phyloP scores from a whole-genome alignment of 1,140 invertebrate species.

The Dicyema japonicum region DNA sequence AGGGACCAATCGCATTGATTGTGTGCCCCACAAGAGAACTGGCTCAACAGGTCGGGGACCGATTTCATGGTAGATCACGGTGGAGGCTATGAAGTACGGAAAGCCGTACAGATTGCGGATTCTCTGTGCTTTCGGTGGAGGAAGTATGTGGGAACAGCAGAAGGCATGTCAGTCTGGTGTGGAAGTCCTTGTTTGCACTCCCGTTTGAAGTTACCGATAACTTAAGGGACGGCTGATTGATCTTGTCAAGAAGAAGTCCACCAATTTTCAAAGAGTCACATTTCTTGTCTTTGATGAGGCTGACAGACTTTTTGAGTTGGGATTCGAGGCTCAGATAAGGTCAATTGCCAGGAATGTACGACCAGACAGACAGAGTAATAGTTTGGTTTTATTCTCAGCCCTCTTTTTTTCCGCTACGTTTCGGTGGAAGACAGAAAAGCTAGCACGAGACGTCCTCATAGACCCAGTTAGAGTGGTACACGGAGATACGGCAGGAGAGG shows the following conservation, averaged over 20 bases:
- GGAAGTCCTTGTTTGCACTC: slow-evolving; percentile 76
- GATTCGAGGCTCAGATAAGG: slow-evolving; percentile 66
- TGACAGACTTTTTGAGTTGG: slow-evolving; percentile 96
- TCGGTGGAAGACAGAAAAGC: slow-evolving; percentile 54
- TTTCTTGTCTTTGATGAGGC: slow-evolving; percentile 89
- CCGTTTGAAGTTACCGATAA: slow-evolving; percentile 19
- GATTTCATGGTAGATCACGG: slow-evolving; percentile 41
- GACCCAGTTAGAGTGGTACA: slow-evolving; percentile 73
- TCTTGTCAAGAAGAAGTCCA: slow-evolving; percentile 81
- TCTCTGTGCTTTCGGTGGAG: slow-evolving; percentile 85
- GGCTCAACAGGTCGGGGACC: slow-evolving; percentile 40
- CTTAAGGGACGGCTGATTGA: slow-evolving; percentile 66
- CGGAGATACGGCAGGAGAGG: slow-evolving; percentile 45
- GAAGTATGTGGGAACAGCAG: slow-evolving; percentile 86
- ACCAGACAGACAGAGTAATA: slow-evolving; percentile 53
- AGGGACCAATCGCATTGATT: slow-evolving; percentile 80
- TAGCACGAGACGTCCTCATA: slow-evolving; percentile 61
- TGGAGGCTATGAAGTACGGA: slow-evolving; percentile 71
- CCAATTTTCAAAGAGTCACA: slow-evolving; percentile 55
- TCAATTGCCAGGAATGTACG: slow-evolving; percentile 83
- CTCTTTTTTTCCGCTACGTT: slow-evolving; percentile 85
- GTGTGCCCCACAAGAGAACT: slow-evolving; percentile 81
- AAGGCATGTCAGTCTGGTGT: slow-evolving; percentile 69
- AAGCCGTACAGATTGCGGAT: slow-evolving; percentile 77
- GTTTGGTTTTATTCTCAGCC: slow-evolving; percentile 20